A percentile compares a stretch with the other conserved stretches of the same genome.
These are phyloP conservation scores for Crotalus tigris DNA, from an alignment of 2,113 vertebrate genomes.

Conservation along the genomic window DNA sequence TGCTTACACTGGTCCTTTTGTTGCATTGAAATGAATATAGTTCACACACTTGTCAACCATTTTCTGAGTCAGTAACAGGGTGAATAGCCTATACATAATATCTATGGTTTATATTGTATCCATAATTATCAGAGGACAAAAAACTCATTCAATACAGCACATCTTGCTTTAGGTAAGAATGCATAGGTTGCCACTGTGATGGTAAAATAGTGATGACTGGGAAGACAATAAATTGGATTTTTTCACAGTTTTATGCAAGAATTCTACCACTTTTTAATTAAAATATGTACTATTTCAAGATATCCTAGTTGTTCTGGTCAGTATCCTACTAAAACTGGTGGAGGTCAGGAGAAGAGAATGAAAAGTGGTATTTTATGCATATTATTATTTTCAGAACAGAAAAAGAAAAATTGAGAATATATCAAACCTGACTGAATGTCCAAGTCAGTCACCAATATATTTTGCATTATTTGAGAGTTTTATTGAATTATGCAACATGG, in stretches of 20 bases:
- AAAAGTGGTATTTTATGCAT: slow-evolving; percentile 74
- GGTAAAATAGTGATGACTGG: background rate
- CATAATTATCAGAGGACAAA: background rate
- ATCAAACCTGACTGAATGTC: slow-evolving; percentile 75
- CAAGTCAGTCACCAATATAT: slow-evolving; percentile 64
- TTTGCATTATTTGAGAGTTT: slow-evolving; percentile 72
- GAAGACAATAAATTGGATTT: slow-evolving; percentile 37
- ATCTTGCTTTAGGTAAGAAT: background rate
- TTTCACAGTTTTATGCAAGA: slow-evolving; percentile 63
- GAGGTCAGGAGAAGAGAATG: slow-evolving; percentile 68
- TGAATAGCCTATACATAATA: background rate
- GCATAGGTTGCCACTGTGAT: background rate
- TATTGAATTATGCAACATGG: slow-evolving; percentile 74
- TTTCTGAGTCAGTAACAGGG: background rate
- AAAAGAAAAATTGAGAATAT: slow-evolving; percentile 76
- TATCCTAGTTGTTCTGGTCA: slow-evolving; percentile 72
- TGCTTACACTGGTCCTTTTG: background rate
- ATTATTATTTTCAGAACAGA: slow-evolving; percentile 74
- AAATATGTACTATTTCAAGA: slow-evolving; percentile 79
- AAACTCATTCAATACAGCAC: background rate
- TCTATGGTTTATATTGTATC: background rate
- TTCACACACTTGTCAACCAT: background rate
- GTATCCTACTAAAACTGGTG: slow-evolving; percentile 69
- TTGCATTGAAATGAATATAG: background rate
- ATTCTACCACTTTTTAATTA: slow-evolving; percentile 72